Base-by-base conservation (phyloP, 2,888 invertebrate genomes). In the Trimorus sp. region DNA sequence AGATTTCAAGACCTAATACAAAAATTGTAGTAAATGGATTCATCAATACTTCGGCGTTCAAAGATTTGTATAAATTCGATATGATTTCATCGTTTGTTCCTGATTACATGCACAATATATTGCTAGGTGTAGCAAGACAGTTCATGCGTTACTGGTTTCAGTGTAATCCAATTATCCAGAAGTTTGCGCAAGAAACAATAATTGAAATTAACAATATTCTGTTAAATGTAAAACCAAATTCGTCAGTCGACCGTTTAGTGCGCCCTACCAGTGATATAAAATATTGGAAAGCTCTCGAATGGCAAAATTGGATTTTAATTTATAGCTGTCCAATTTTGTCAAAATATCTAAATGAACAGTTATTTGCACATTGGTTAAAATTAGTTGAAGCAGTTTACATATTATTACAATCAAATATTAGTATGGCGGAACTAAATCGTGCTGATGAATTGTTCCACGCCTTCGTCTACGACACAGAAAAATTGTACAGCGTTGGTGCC, bases 21-120 rank as follows among this genome's bases (percentile, higher is more conserved):
- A 16, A 16, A 48, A 9, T 62, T 2, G 36, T 26, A 36, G 56
- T 77, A 12, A 42, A 48, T 38, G 76, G 76, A 15, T 53, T 76
- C 4, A 76, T 59, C 58, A 9, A 45, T 6, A n/a, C 62, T 42
- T 60, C 79, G 0, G 14, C 59, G 36, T 54, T 78, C 40, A n/a
- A 78, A n/a, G 5, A 59, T 40, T 60, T 81, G 53, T 15, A 42
- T 11, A 40, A 51, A 15, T 83, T 83, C 49, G 69, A 83, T 65
- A 49, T 83, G 6, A 75, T 83, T 37, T 0, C 15, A 0, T 56
- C 71, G n/a, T 80, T 80, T 42, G 71, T 71, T 5, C 78, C 75
- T 0, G 80, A 83, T 66, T 53, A 26, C 15, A 80, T 83, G 80
- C 83, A 83, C 48, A 70, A 62, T 45, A 16, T 71, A 71, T 49